A percentile compares a stretch with the other conserved stretches of the same genome.
Conservation (phyloP, 2,113 vertebrate genomes). For the Macrotus californicus region DNA sequence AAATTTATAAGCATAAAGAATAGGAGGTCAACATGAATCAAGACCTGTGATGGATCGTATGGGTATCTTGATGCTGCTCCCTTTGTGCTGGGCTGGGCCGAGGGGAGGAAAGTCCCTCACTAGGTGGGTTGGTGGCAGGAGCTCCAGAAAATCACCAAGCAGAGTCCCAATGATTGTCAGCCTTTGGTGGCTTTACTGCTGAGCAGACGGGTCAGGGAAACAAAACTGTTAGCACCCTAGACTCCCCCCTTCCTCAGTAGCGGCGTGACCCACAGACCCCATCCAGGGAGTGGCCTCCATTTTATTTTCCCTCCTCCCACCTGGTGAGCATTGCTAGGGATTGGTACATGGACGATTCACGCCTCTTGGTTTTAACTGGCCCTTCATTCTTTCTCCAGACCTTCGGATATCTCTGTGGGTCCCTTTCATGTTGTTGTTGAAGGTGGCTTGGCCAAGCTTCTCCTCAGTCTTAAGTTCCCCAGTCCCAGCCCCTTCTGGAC, state of each 20-base stretch:
- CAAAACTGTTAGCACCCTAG: background rate
- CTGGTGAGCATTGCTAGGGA: background rate
- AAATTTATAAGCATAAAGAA: background rate
- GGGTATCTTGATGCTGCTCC: background rate
- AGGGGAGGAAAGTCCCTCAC: background rate
- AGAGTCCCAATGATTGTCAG: background rate
- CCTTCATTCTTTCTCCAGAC: fast-evolving
- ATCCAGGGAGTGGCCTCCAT: fast-evolving
- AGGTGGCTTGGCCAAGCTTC: no score
- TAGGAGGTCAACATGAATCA: background rate
- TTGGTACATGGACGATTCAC: fast-evolving
- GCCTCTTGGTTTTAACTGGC: background rate
- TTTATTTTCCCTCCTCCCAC: background rate
- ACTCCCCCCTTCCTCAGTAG: background rate
- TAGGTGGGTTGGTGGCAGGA: background rate
- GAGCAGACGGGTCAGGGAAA: background rate
- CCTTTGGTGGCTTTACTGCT: background rate
- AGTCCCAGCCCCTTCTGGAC: no score
- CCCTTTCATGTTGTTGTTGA: no score
- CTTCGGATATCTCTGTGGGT: background rate
- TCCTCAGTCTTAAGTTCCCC: no score
- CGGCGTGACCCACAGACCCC: fast-evolving
- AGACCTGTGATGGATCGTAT: background rate
- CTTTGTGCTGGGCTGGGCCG: fast-evolving
- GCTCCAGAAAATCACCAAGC: background rate